A percentile compares a stretch with the other conserved stretches of the same genome.
Conservation (phyloP, 2,888 invertebrate species). For the Halictus quadricinctus region DNA sequence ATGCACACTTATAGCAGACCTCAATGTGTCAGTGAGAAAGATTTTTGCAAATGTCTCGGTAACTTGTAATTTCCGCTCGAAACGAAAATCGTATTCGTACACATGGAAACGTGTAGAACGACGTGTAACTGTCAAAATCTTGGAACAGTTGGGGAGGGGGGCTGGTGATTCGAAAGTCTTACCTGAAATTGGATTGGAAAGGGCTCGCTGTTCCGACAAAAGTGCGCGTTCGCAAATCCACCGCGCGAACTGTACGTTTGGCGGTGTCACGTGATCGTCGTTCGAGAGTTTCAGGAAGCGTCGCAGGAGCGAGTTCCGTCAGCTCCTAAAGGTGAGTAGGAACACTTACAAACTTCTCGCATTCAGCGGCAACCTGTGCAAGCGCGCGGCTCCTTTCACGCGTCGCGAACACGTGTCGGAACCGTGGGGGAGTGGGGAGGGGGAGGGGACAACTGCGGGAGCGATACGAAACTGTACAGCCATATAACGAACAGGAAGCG, state of each 20-base stretch:
- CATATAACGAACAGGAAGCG: slow-evolving; percentile 48
- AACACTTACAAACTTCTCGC: slow-evolving; percentile 13
- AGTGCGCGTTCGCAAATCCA: background rate
- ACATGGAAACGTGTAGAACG: too few relatives aligned
- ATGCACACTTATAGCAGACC: too few relatives aligned
- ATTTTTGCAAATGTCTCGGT: too few relatives aligned
- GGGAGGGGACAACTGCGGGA: slow-evolving; percentile 14
- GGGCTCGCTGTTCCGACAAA: background rate
- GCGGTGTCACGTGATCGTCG: background rate
- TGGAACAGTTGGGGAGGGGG: too few relatives aligned
- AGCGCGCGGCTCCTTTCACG: background rate
- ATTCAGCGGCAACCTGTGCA: slow-evolving; percentile 7
- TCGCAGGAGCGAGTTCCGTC: background rate
- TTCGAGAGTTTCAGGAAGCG: background rate
- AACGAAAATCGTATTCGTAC: too few relatives aligned
- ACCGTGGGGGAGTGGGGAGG: background rate
- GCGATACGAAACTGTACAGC: slow-evolving; percentile 50
- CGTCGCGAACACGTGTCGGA: slow-evolving; percentile 24
- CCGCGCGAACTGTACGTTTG: background rate
- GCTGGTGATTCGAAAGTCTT: background rate
- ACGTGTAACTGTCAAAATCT: too few relatives aligned
- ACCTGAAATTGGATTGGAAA: background rate
- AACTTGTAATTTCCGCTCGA: too few relatives aligned
- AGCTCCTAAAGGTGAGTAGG: background rate
- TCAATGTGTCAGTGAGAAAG: too few relatives aligned